Evolutionary conservation across 2,888 invertebrate species (phyloP), one percentile per base, ranked within the genome.

Genomic region (Melikaiella ostensackeni): DNA sequence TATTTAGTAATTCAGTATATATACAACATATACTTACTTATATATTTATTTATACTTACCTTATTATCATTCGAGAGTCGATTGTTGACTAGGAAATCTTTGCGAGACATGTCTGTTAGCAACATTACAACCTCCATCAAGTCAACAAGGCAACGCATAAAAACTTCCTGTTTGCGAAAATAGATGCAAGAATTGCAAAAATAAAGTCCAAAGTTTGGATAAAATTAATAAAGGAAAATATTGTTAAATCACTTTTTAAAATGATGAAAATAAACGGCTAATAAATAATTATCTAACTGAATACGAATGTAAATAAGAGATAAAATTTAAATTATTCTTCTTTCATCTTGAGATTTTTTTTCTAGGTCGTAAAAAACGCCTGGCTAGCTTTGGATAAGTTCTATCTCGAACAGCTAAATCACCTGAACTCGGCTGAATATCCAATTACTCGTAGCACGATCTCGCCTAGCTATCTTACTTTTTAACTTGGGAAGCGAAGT

Each of bases 401-500:
- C 11, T 21, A 50, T 70, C 70, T 70, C n/a, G 13, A 70, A 33
- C 50, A 33, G 30, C 70, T 70, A 50, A 70, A 70, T 70, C 70
- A 70, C 70, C 50, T 70, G 9, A 13, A 64, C 33, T 38, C 64
- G 21, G 38, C 24, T 64, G 38, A 70, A 70, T 70, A 70, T 70
- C 70, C 70, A 33, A 70, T 70, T 70, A 70, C 70, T n/a, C 27
- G n/a, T 27, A n/a, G 19, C 66, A 66, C 66, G 46, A 70, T 70
- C 66, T 70, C 30, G 21, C 16, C 42, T 42, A 21, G 16, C 30
- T 38, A 33, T 74, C 57, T 55, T 75, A 75, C 63, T 63, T 75
- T 55, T 55, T 64, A 46, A 38, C 24, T 57, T 38, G 21, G 19
- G 8, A n/a, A 13, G 38, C 13, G 35, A 16, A 66, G 35, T 27